Conservation (phyloP, 2,888 invertebrate genomes). For the Ennomos quercinarius region DNA sequence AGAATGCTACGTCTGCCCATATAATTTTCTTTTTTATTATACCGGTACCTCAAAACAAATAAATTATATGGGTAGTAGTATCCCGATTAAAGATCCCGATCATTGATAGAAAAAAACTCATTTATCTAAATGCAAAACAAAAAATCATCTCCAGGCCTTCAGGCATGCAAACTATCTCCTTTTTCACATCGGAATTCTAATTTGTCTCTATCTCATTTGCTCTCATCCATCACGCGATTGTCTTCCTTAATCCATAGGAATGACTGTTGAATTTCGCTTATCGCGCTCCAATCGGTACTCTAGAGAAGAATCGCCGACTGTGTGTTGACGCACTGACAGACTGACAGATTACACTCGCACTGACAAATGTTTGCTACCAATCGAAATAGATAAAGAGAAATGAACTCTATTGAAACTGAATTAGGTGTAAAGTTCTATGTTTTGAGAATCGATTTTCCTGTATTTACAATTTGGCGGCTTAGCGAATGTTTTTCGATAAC, state of each 20-base stretch:
- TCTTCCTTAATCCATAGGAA: conserved; percentile 58
- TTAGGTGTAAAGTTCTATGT: conserved; percentile 45
- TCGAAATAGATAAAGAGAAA: conserved; percentile 43
- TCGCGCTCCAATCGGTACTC: conserved; percentile 74
- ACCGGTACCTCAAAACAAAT: too few species aligned
- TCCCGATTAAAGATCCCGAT: too few species aligned
- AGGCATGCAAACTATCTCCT: conserved; percentile 38
- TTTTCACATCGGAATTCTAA: conserved; percentile 53
- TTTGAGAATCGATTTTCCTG: conserved; percentile 36
- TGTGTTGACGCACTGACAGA: conserved; percentile 72
- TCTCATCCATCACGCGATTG: conserved; percentile 65
- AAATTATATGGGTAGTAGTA: too few species aligned
- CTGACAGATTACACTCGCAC: conserved; percentile 70
- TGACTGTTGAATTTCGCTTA: conserved; percentile 70
- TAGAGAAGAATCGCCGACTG: conserved; percentile 71
- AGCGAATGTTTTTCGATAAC: conserved; percentile 36
- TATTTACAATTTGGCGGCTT: conserved; percentile 43
- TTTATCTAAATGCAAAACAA: too few species aligned
- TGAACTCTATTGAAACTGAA: conserved; percentile 41
- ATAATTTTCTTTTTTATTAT: too few species aligned
- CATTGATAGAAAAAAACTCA: too few species aligned
- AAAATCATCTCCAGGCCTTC: too few species aligned
- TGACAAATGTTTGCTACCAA: conserved; percentile 65
- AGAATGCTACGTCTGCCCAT: too few species aligned
- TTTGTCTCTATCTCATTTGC: conserved; percentile 48